Evolutionary conservation across 2,888 invertebrate genomes (phyloP).

Genomic region (Mesorhabditis spiculigera): DNA sequence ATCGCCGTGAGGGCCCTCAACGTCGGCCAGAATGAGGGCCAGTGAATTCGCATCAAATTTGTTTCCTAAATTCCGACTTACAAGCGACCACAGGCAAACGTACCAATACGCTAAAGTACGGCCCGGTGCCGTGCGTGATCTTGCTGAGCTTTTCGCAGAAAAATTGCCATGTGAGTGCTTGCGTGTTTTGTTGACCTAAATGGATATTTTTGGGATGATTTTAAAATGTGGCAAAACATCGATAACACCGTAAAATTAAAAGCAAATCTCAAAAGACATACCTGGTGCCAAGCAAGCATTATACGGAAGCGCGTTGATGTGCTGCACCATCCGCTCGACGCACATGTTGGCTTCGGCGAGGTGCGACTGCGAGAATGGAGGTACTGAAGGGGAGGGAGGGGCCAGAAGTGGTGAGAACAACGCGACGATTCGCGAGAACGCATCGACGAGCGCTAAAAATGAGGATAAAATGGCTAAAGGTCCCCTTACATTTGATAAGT

Average conservation of each 20-base stretch:
- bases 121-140: slow-evolving; percentile 31
- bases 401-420: slow-evolving; percentile 47
- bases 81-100: slow-evolving; percentile 1
- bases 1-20: slow-evolving; percentile 28
- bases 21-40: slow-evolving; percentile 37
- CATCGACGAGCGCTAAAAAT: slow-evolving; percentile 35
- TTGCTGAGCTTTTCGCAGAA: slow-evolving; percentile 41
- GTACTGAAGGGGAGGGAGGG: slow-evolving; percentile 38
- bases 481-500: neutral
- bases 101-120: slow-evolving; percentile 31
- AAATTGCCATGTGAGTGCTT: slow-evolving; percentile 46
- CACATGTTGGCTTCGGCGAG: slow-evolving; percentile 26
- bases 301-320: slow-evolving; percentile 44
- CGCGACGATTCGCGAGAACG: slow-evolving; percentile 29
- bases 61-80: slow-evolving; percentile 15
- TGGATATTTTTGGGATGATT: neutral
- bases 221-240: too few relatives aligned
- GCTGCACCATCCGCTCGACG: slow-evolving; percentile 40
- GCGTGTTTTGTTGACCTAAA: slow-evolving; percentile 32
- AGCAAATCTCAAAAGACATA: slow-evolving; percentile 15
- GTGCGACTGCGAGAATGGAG: slow-evolving; percentile 48
- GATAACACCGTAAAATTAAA: neutral
- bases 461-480: neutral
- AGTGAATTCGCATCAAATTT: slow-evolving; percentile 29
- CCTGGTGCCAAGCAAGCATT: slow-evolving; percentile 43